Conservation (phyloP, 1,140 invertebrate species). For the Ylistrum balloti region DNA sequence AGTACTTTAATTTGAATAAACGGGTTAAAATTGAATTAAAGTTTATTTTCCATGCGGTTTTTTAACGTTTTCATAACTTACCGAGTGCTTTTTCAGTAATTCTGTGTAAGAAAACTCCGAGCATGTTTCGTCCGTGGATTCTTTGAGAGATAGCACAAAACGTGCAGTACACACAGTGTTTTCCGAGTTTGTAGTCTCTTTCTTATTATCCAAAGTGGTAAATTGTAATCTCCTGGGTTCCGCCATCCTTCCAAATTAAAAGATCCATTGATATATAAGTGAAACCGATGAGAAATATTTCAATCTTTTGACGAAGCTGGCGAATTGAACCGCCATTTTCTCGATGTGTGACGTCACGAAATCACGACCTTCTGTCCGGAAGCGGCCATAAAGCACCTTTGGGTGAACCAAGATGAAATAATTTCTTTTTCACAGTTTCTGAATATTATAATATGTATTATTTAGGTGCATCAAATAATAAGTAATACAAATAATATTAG, state of each 20-base stretch:
- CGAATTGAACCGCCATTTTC: slow-evolving; percentile 74
- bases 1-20: background rate
- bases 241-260: slow-evolving; percentile 81
- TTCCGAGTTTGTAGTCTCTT: slow-evolving; percentile 82
- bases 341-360: slow-evolving; percentile 68
- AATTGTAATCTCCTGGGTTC: slow-evolving; percentile 84
- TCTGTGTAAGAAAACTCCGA: slow-evolving; percentile 87
- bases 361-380: slow-evolving; percentile 49
- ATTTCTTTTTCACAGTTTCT: no score
- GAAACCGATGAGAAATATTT: slow-evolving; percentile 57
- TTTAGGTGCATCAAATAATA: no score
- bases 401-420: no score
- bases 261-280: slow-evolving; percentile 55
- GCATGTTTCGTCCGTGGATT: slow-evolving; percentile 87
- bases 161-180: slow-evolving; percentile 84
- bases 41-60: slow-evolving; percentile 35
- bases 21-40: background rate
- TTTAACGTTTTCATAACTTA: slow-evolving; percentile 82
- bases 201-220: slow-evolving; percentile 80
- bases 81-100: slow-evolving; percentile 85
- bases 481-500: no score
- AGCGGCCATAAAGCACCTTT: background rate
- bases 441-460: no score
- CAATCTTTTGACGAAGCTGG: slow-evolving; percentile 55
- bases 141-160: slow-evolving; percentile 85